Evolutionary conservation across 92 coral and sea anemone species (phyloP).

Genomic region (Plumapathes pennacea): DNA sequence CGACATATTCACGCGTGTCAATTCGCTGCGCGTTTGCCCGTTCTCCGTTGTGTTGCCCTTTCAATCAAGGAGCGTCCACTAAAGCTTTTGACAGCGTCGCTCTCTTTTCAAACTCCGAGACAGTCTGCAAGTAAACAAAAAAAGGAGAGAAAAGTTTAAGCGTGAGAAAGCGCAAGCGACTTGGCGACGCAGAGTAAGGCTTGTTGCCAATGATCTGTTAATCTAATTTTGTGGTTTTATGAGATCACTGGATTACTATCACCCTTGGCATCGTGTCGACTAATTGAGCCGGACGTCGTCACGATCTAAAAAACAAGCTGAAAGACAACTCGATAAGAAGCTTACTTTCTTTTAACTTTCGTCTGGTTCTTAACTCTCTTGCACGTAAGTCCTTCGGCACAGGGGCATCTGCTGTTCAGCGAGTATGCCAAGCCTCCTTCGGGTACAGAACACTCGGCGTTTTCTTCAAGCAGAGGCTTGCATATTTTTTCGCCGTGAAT

Average conservation of each 20-base stretch:
- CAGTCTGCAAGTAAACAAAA: slow-evolving; percentile 38
- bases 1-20: slow-evolving; percentile 1
- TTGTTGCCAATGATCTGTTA: too few relatives aligned
- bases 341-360: slow-evolving; percentile 62
- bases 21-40: background rate
- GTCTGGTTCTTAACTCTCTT: slow-evolving; percentile 54
- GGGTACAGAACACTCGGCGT: slow-evolving; percentile 76
- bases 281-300: background rate
- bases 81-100: slow-evolving; percentile 37
- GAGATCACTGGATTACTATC: too few relatives aligned
- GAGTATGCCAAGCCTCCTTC: slow-evolving; percentile 91
- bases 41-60: background rate
- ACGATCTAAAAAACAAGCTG: too few relatives aligned
- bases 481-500: slow-evolving; percentile 93
- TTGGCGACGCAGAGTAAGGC: background rate
- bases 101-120: slow-evolving; percentile 16
- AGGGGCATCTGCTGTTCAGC: slow-evolving; percentile 87
- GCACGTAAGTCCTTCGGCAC: slow-evolving; percentile 83
- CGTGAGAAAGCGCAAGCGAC: background rate
- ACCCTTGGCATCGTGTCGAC: slow-evolving; percentile 1
- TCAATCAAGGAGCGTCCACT: too few relatives aligned
- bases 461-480: slow-evolving; percentile 70
- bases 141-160: background rate
- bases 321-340: too few relatives aligned
- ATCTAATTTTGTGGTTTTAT: too few relatives aligned